Conservation (phyloP, 2,797 vertebrate genomes). For the Girardinus metallicus region DNA sequence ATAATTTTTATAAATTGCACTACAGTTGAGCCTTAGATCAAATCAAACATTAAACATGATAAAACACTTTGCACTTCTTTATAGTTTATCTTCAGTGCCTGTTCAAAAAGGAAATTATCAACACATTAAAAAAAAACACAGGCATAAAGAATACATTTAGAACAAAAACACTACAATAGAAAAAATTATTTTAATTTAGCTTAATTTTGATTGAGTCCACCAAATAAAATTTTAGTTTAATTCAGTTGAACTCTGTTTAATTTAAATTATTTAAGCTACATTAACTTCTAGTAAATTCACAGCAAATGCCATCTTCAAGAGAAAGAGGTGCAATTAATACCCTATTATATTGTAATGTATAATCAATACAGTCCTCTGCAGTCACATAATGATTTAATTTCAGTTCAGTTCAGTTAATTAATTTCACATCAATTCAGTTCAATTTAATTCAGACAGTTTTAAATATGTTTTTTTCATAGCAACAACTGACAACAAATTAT, state of each 20-base stretch:
- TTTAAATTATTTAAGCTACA: not conserved
- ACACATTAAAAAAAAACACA: not conserved
- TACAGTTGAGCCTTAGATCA: not conserved
- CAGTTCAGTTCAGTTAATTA: not conserved
- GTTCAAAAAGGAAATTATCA: not conserved
- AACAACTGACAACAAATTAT: not conserved
- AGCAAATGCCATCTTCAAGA: not conserved
- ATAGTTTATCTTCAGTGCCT: conserved; percentile 1
- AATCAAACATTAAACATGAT: not conserved
- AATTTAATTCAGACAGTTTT: not conserved
- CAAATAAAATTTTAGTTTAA: not conserved
- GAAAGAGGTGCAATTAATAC: not conserved
- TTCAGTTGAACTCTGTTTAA: not conserved
- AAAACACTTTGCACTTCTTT: not conserved
- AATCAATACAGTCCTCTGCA: not conserved
- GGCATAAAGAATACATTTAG: not conserved
- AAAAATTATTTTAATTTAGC: not conserved
- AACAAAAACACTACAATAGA: not conserved
- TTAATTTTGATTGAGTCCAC: not conserved
- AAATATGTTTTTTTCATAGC: not conserved
- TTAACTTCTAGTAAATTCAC: not conserved
- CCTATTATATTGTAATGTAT: not conserved
- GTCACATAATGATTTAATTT: not conserved
- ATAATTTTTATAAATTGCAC: conserved; percentile 38
- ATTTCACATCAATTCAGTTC: not conserved